phyloP scores from a whole-genome alignment of 1,140 invertebrate species.

The Panagrolaimus sp. region DNA sequence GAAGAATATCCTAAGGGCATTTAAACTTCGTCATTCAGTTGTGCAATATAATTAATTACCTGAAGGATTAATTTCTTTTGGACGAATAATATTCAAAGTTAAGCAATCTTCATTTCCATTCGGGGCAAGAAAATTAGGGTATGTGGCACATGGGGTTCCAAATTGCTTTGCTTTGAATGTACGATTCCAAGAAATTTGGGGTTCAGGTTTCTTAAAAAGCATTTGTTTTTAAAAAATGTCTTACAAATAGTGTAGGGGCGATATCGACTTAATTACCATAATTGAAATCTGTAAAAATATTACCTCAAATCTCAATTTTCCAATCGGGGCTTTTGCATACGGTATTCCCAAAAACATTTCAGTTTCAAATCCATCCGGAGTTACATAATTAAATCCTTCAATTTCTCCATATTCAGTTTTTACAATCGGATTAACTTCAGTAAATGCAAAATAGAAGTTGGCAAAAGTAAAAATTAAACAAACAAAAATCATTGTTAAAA shows the following conservation, averaged over 20 bases:
- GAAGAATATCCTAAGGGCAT: constrained; percentile 18
- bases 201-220: not conserved
- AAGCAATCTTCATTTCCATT: not conserved
- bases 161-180: not conserved
- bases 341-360: not conserved
- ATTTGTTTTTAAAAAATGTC: not conserved
- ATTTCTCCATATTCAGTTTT: too few species aligned
- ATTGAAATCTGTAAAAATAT: not conserved
- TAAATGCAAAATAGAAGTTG: too few species aligned
- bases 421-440: too few species aligned
- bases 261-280: too few species aligned
- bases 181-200: not conserved
- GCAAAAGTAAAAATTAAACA: too few species aligned
- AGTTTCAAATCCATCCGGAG: too few species aligned
- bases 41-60: too few species aligned
- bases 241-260: too few species aligned
- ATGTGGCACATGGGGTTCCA: not conserved
- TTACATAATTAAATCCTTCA: too few species aligned
- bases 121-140: not conserved
- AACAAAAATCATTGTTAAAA: too few species aligned
- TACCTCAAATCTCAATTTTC: not conserved
- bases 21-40: too few species aligned
- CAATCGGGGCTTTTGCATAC: not conserved
- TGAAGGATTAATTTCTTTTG: not conserved
- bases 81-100: not conserved